Conservation (phyloP, 2,113 vertebrate species). For the Cololabis saira region DNA sequence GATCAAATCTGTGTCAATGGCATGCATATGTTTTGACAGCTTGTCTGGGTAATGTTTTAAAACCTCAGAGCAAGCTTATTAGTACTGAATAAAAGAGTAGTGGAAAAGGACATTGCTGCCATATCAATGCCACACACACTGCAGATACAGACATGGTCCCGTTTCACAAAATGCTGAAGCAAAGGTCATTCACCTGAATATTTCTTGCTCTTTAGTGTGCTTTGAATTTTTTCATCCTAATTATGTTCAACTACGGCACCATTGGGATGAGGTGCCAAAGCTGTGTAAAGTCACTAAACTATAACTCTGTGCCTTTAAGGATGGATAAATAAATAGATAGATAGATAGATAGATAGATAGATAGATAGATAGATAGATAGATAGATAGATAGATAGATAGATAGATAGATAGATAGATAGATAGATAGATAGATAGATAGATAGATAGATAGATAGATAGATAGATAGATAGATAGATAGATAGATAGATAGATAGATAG, state of each 20-base stretch:
- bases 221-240: constrained; percentile 32
- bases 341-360: too few relatives aligned
- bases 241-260: constrained; percentile 16
- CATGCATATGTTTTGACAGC: constrained; percentile 9
- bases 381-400: too few relatives aligned
- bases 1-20: constrained; percentile 28
- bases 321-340: too few relatives aligned
- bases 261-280: background rate
- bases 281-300: background rate
- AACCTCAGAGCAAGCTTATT: constrained; percentile 44
- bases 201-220: constrained; percentile 28
- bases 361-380: too few relatives aligned
- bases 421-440: too few relatives aligned
- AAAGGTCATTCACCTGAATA: constrained; percentile 37
- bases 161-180: constrained; percentile 10
- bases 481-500: too few relatives aligned
- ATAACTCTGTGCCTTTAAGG: background rate
- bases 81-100: constrained; percentile 11
- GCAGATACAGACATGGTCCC: constrained; percentile 8
- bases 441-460: too few relatives aligned
- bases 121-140: constrained; percentile 31
- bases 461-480: too few relatives aligned
- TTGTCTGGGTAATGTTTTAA: constrained; percentile 11
- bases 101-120: constrained; percentile 42
- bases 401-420: too few relatives aligned